Evolutionary conservation across 2,797 vertebrate genomes (phyloP).

Genomic region (Ceryle rudis): DNA sequence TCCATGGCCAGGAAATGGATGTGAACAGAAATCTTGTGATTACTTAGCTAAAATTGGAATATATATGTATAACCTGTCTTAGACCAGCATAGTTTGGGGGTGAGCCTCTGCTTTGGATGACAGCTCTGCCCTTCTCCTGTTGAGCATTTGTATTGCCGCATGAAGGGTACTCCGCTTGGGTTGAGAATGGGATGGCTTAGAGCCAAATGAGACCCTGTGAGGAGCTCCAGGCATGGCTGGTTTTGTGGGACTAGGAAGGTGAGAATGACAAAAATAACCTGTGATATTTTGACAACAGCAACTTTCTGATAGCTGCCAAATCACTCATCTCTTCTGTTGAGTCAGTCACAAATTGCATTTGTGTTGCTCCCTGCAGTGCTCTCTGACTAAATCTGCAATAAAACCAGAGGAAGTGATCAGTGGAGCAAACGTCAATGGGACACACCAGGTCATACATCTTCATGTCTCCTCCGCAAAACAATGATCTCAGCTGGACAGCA

Average conservation of each 20-base stretch:
- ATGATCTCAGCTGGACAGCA: neutral
- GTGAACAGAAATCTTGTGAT: neutral
- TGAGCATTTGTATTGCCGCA: neutral
- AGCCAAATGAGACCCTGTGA: neutral
- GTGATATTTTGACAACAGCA: neutral
- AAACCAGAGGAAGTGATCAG: neutral
- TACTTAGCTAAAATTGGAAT: neutral
- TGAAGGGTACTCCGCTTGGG: neutral
- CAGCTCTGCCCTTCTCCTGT: neutral
- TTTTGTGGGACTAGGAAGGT: neutral
- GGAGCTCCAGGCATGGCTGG: neutral
- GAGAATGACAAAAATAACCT: neutral
- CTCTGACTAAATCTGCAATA: neutral
- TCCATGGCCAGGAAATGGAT: too few species aligned
- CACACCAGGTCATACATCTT: neutral
- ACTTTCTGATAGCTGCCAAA: neutral
- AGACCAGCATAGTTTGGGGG: neutral
- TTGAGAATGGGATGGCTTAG: neutral
- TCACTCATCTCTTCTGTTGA: neutral
- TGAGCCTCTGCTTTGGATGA: neutral
- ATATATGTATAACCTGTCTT: neutral
- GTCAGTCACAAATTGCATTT: neutral
- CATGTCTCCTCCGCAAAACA: neutral
- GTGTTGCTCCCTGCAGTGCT: neutral
- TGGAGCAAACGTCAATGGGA: rapidly evolving